Percentiles rank a stretch among this genome's conserved stretches.
Evolutionary conservation across 30 jellyfish, hydroid and myxozoan genomes (phyloP).

Genomic region (Aurelia coerulea): DNA sequence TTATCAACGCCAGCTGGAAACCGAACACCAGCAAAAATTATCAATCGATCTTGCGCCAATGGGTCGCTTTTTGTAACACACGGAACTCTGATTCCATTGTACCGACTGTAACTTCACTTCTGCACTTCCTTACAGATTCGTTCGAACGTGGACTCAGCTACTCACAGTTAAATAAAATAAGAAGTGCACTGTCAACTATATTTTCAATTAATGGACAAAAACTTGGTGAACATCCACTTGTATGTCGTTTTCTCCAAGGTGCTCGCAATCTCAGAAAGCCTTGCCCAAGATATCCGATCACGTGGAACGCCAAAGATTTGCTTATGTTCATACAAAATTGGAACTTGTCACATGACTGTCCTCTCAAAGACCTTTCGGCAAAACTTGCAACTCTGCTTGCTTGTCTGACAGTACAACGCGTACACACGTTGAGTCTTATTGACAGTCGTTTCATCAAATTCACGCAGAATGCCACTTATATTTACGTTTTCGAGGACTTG

Average conservation of each 20-base stretch:
- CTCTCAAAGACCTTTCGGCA: not conserved
- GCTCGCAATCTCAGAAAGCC: conserved; percentile 16
- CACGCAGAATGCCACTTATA: conserved; percentile 3
- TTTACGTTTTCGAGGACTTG: not conserved
- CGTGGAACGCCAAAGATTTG: conserved; percentile 34
- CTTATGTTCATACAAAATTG: not conserved
- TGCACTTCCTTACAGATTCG: not conserved
- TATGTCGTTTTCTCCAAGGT: conserved; percentile 12
- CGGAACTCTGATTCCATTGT: conserved; percentile 2
- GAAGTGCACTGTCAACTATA: conserved; percentile 33
- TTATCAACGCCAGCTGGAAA: conserved; percentile 34
- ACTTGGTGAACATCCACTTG: conserved; percentile 27
- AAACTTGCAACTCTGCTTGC: conserved; percentile 9
- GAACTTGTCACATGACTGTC: not conserved
- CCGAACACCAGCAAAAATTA: conserved; percentile 3
- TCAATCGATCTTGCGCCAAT: conserved; percentile 4
- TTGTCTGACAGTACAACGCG: conserved; percentile 8
- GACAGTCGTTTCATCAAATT: conserved; percentile 13
- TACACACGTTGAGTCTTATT: not conserved
- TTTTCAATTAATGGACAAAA: not conserved
- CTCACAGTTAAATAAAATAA: not conserved
- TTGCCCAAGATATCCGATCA: conserved; percentile 6
- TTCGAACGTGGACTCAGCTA: too few species aligned
- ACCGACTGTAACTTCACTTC: conserved; percentile 24
- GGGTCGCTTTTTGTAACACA: conserved; percentile 32